phyloP scores from a whole-genome alignment of 2,113 vertebrate genomes.

The Burhinus bistriatus region DNA sequence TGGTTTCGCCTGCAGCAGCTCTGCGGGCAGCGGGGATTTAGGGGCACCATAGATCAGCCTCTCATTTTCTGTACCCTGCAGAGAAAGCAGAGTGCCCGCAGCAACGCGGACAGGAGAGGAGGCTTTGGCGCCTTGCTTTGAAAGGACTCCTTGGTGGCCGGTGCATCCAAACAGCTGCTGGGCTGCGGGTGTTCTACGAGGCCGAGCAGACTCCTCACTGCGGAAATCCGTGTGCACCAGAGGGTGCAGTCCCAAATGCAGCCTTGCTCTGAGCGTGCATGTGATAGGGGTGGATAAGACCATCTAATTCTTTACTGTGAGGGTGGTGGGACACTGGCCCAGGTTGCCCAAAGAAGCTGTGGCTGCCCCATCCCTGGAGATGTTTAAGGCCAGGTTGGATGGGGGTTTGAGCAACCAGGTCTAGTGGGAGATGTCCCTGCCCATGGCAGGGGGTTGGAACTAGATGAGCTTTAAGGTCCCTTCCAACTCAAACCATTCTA shows the following conservation, averaged over 20 bases:
- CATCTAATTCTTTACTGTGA: not conserved
- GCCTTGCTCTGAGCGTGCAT: not conserved
- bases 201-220: not conserved
- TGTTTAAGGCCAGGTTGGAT: not conserved
- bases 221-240: not conserved
- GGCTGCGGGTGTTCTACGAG: not conserved
- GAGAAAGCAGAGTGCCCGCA: not conserved
- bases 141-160: fast-evolving
- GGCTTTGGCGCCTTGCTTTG: not conserved
- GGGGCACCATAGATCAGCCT: not conserved
- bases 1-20: not conserved
- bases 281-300: not conserved
- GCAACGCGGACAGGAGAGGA: not conserved
- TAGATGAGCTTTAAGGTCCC: not conserved
- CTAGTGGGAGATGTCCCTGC: not conserved
- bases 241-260: not conserved
- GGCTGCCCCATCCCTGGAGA: not conserved
- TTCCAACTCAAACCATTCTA: not conserved
- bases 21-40: not conserved
- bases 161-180: not conserved
- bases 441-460: not conserved
- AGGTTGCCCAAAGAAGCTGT: not conserved
- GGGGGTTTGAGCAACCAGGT: not conserved
- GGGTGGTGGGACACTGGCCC: not conserved
- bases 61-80: not conserved